Conservation (phyloP, 2,113 vertebrate species). For the Chloropsis cyanopogon region DNA sequence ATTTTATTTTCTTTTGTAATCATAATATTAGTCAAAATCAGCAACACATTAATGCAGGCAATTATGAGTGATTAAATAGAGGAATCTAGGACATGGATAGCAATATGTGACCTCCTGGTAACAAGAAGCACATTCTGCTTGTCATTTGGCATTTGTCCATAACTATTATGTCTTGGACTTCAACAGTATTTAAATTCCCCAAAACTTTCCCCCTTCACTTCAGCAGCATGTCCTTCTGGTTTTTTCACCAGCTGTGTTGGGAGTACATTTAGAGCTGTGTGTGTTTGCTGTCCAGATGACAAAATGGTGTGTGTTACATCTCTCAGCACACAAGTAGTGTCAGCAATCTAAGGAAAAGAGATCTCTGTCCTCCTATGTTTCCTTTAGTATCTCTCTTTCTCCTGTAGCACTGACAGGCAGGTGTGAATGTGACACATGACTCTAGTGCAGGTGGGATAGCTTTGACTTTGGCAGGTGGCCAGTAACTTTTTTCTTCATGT, state of each 20-base stretch:
- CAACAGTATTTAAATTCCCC: accelerated
- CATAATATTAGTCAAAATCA: background rate
- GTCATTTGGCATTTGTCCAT: background rate
- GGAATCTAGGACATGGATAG: background rate
- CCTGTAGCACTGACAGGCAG: background rate
- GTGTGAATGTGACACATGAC: background rate
- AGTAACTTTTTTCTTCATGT: background rate
- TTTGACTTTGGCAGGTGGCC: background rate
- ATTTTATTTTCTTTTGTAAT: background rate
- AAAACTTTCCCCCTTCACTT: background rate
- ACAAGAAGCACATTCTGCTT: background rate
- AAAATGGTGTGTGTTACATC: too few relatives aligned
- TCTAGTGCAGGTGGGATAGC: background rate
- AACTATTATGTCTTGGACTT: background rate
- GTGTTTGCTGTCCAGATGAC: background rate
- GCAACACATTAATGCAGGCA: background rate
- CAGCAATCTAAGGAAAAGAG: background rate
- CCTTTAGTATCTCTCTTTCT: background rate
- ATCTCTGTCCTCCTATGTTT: background rate
- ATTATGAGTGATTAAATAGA: background rate
- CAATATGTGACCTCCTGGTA: background rate
- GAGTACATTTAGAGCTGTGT: background rate
- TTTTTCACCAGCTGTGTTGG: background rate
- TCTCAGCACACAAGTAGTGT: background rate
- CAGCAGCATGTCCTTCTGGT: background rate